A percentile compares a stretch with the other conserved stretches of the same genome.
These are phyloP conservation scores for Vulpes lagopus DNA, from an alignment of 2,113 vertebrate species.

Conservation along the genomic window DNA sequence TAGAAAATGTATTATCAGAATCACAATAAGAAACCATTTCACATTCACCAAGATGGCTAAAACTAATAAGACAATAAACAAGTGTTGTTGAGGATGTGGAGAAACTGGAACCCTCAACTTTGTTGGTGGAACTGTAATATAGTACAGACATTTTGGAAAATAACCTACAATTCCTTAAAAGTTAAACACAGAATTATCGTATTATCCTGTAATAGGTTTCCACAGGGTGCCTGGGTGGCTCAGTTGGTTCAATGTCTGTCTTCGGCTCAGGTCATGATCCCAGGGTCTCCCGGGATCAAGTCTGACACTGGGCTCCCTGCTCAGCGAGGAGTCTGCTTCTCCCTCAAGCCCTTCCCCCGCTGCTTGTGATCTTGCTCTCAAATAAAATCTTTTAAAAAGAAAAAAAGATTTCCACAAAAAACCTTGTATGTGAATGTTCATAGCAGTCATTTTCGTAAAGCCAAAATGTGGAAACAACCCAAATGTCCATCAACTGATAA, in stretches of 20 bases:
- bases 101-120: neutral
- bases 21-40: neutral
- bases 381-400: no score
- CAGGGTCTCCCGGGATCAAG: no score
- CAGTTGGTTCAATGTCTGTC: no score
- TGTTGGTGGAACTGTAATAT: neutral
- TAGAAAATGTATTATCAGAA: neutral
- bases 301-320: no score
- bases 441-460: neutral
- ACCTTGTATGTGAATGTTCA: neutral
- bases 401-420: neutral
- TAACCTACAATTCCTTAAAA: neutral
- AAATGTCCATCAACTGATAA: neutral
- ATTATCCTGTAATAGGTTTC: neutral
- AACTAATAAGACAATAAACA: neutral
- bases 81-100: neutral
- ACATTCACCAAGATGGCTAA: neutral
- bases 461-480: neutral
- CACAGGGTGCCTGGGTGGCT: no score
- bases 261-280: no score
- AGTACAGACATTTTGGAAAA: neutral
- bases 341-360: no score
- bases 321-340: no score
- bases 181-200: neutral
- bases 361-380: no score